Conservation (phyloP, 2,888 invertebrate species). For the Caenorhabditis becei region DNA sequence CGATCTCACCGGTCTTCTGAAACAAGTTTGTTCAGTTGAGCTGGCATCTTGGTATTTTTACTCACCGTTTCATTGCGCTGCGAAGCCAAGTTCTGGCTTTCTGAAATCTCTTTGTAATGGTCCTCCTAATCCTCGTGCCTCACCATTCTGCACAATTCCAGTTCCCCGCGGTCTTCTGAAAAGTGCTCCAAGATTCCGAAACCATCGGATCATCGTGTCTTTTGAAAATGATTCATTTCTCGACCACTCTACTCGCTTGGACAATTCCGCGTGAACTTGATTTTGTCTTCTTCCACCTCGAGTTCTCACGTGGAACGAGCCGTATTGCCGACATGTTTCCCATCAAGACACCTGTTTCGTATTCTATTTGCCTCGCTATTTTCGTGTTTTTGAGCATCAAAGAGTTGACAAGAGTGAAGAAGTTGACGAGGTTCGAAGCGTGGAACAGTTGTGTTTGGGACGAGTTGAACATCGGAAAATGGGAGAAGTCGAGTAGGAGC, state of each 20-base stretch:
- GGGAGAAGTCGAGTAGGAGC: background rate
- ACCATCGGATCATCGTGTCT: conserved; percentile 43
- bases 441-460: conserved; percentile 19
- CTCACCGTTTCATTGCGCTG: conserved; percentile 7
- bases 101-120: background rate
- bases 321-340: background rate
- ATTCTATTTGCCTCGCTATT: background rate
- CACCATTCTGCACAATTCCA: conserved; percentile 16
- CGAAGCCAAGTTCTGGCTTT: conserved; percentile 22
- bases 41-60: background rate
- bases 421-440: conserved; percentile 3
- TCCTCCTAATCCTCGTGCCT: background rate
- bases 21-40: background rate
- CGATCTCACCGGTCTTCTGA: background rate
- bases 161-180: conserved; percentile 38
- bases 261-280: too few species aligned
- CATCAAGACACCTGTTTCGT: conserved; percentile 8
- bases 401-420: conserved; percentile 21
- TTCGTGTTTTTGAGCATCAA: conserved; percentile 20
- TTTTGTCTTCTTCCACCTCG: too few species aligned
- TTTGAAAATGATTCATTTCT: background rate
- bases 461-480: background rate
- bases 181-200: conserved; percentile 33
- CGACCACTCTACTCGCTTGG: too few species aligned
- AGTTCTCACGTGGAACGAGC: background rate